A percentile compares a stretch with the other conserved stretches of the same genome.
Conservation (phyloP, 1,140 invertebrate species). For the Lepidotrigona ventralis region DNA sequence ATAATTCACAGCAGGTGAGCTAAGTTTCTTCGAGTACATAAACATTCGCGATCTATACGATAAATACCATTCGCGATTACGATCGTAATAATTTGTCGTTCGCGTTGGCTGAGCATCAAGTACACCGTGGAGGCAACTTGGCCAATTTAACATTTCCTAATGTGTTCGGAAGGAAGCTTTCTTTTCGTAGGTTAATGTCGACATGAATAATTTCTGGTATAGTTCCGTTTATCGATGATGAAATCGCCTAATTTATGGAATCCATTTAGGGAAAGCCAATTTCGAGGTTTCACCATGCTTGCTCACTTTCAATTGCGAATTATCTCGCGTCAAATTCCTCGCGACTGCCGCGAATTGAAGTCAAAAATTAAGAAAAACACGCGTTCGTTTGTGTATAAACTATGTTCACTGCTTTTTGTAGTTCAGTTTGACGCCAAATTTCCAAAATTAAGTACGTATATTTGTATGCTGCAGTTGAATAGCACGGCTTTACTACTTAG, state of each 20-base stretch:
- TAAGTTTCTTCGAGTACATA: too few relatives aligned
- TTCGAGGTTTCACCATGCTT: neutral
- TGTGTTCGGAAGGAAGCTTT: neutral
- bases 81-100: neutral
- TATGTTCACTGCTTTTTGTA: neutral
- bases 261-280: neutral
- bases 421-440: neutral
- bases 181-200: neutral
- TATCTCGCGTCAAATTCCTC: neutral
- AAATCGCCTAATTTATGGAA: constrained; percentile 2
- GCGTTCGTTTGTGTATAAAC: neutral
- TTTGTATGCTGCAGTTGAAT: too few relatives aligned
- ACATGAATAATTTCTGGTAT: constrained; percentile 1
- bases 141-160: neutral
- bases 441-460: too few relatives aligned
- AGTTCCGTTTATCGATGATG: neutral
- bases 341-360: neutral
- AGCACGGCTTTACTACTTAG: too few relatives aligned
- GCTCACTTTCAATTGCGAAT: neutral
- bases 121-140: neutral
- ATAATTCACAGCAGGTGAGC: too few relatives aligned
- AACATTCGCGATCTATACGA: too few relatives aligned
- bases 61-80: neutral
- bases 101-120: neutral
- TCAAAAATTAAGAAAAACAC: neutral